A percentile compares a stretch with the other conserved stretches of the same genome.
phyloP scores from a whole-genome alignment of 1,140 invertebrate genomes.

The Cheumatopsyche charites region DNA sequence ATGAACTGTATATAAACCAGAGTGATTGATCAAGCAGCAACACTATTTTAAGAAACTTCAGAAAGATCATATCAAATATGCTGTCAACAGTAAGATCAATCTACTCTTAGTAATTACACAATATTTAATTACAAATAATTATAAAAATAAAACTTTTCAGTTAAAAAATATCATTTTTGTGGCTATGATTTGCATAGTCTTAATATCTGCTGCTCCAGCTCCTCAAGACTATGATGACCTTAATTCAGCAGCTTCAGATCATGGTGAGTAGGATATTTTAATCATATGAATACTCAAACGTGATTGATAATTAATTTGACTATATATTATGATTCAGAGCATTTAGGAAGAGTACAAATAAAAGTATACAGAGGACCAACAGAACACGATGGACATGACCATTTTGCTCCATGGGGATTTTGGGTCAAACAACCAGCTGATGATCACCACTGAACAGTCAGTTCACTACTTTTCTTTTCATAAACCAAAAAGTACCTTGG shows the following conservation, averaged over 20 bases:
- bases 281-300: not conserved
- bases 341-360: conserved; percentile 67
- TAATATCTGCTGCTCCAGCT: conserved; percentile 31
- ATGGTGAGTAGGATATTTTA: too few relatives aligned
- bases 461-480: too few relatives aligned
- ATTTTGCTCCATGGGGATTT: conserved; percentile 71
- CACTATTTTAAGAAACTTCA: not conserved
- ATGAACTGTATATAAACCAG: too few relatives aligned
- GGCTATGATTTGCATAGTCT: conserved; percentile 23
- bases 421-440: conserved; percentile 74
- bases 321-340: conserved; percentile 30
- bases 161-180: conserved; percentile 38
- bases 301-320: not conserved
- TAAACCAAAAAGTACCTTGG: too few relatives aligned
- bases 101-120: not conserved
- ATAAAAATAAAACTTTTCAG: conserved; percentile 27
- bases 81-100: not conserved
- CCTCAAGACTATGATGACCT: conserved; percentile 46
- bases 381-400: conserved; percentile 63
- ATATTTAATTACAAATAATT: conserved; percentile 3
- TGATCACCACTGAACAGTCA: conserved; percentile 50
- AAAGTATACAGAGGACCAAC: conserved; percentile 73
- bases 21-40: not conserved
- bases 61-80: not conserved
- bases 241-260: conserved; percentile 43